Evolutionary conservation across 2,797 vertebrate species (phyloP).

Genomic region (Toxotes lorentzi): DNA sequence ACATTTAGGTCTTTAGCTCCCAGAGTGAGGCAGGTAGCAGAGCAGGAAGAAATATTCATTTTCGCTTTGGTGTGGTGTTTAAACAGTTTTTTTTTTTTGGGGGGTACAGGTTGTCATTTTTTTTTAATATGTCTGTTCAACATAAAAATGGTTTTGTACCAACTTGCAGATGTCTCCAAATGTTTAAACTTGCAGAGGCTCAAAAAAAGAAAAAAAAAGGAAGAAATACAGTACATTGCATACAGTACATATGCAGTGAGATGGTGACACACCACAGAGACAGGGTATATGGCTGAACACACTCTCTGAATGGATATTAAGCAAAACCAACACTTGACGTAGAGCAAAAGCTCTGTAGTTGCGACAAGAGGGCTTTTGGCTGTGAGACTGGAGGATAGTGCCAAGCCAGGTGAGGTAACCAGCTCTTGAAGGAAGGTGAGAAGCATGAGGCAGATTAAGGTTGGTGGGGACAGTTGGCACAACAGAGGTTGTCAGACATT

Average conservation of each 20-base stretch:
- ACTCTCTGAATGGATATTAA: slow-evolving; percentile 6
- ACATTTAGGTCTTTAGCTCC: slow-evolving; percentile 6
- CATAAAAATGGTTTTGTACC: neutral
- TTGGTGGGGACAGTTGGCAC: slow-evolving; percentile 25
- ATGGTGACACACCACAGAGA: neutral
- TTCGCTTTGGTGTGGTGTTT: neutral
- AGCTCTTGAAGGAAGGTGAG: neutral
- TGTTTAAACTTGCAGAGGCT: neutral
- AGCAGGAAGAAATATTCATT: neutral
- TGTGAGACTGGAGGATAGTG: slow-evolving; percentile 4
- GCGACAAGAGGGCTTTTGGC: slow-evolving; percentile 27
- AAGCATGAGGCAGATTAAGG: slow-evolving; percentile 28
- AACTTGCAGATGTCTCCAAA: neutral
- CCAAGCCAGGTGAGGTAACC: slow-evolving; percentile 25
- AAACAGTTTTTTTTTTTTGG: neutral
- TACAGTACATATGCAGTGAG: neutral
- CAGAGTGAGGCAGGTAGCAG: neutral
- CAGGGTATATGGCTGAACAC: neutral
- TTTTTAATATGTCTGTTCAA: neutral
- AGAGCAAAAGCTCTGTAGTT: slow-evolving; percentile 15
- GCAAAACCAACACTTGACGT: slow-evolving; percentile 4
- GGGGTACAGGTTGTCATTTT: neutral
- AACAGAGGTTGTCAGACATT: slow-evolving; percentile 27
- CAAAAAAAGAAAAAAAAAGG: neutral
- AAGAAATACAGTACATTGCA: too few relatives aligned